Conservation (phyloP, 2,888 invertebrate species). For the Antheraea yamamai region DNA sequence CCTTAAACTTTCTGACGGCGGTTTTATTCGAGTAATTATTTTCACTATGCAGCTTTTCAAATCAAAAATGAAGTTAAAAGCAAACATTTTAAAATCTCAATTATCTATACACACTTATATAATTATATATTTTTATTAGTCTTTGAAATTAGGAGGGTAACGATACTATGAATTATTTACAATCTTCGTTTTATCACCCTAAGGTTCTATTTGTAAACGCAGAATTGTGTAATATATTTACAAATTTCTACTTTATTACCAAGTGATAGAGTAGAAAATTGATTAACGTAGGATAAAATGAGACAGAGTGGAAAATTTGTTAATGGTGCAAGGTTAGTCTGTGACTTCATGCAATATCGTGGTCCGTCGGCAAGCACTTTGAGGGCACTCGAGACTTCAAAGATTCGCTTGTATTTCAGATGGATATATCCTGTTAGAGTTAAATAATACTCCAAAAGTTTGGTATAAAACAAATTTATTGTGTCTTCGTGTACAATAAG, state of each 20-base stretch:
- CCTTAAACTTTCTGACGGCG: no score
- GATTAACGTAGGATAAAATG: background rate
- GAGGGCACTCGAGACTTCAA: conserved; percentile 18
- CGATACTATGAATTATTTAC: background rate
- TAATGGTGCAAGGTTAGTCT: conserved; percentile 5
- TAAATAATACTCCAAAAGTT: background rate
- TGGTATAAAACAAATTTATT: background rate
- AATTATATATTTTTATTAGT: conserved; percentile 8
- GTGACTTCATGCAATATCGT: background rate
- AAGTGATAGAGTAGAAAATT: background rate
- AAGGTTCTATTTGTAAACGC: background rate
- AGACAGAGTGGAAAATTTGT: conserved; percentile 10
- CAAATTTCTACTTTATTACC: background rate
- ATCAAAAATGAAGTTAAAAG: background rate
- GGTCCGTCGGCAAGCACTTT: background rate
- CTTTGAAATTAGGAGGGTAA: conserved; percentile 10
- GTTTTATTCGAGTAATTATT: no score
- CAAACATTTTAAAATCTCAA: conserved; percentile 5
- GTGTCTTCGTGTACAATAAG: no score
- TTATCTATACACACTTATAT: background rate
- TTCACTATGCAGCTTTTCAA: no score
- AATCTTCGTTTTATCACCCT: background rate
- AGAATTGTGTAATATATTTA: background rate
- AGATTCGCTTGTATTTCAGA: background rate
- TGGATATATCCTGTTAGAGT: background rate